phyloP scores from a whole-genome alignment of 2,888 invertebrate genomes.

The Hirtodrosophila trivittata region DNA sequence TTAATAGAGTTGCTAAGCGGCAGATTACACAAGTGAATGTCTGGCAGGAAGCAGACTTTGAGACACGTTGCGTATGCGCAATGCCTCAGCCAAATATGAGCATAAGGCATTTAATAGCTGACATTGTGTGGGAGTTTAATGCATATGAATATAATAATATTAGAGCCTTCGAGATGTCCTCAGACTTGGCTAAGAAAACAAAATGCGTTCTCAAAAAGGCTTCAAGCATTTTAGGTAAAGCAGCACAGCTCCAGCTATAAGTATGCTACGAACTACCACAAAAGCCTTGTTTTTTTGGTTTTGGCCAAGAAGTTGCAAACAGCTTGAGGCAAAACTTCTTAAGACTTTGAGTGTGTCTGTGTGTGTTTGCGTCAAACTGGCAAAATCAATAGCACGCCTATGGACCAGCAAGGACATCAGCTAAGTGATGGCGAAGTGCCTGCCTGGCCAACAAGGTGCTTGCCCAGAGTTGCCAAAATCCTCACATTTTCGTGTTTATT shows the following conservation, averaged over 20 bases:
- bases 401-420: slow-evolving; percentile 15
- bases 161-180: neutral
- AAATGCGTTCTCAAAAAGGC: neutral
- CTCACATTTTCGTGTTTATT: neutral
- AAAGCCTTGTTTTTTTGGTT: no score
- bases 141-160: slow-evolving; percentile 2
- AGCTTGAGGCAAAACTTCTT: neutral
- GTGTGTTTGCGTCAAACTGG: slow-evolving; percentile 56
- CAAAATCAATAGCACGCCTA: slow-evolving; percentile 65
- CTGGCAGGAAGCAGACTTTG: neutral
- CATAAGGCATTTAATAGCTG: slow-evolving; percentile 53
- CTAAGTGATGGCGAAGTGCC: slow-evolving; percentile 1
- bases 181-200: neutral
- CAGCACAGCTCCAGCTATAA: no score
- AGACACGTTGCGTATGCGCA: slow-evolving; percentile 47
- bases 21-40: neutral
- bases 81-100: slow-evolving; percentile 31
- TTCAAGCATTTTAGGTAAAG: no score
- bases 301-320: no score
- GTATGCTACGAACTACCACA: no score
- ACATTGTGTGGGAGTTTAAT: slow-evolving; percentile 1
- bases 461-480: neutral
- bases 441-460: neutral
- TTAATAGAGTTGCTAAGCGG: neutral
- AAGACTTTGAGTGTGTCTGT: neutral